Base-by-base conservation (phyloP, 2,797 vertebrate genomes). In the Alcedo quadribrachys region DNA sequence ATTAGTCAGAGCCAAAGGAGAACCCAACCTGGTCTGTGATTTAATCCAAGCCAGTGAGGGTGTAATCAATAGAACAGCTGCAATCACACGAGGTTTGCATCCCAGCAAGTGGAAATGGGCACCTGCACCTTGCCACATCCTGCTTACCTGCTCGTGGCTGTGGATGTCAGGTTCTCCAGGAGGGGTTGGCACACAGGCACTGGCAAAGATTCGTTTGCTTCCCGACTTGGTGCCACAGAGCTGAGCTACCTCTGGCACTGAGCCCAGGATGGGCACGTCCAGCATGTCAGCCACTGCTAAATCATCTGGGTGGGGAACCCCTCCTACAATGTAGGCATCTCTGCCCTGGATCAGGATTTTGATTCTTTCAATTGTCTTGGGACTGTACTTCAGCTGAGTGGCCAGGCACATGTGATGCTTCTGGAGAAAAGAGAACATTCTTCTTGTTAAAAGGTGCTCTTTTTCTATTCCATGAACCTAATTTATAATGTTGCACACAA, bases 311-410 rank as follows among this genome's bases (percentile, higher is more conserved):
- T 99, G 98, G 45, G 98, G 97, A 81, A 98, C 53, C 3, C 98
- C 98, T 12, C 98, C 96, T 5, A 99, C 97, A 15, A 99, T 94
- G 89, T 98, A 99, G 92, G 98, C 98, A 67, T 97, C 96, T 62
- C 97, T 98, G 37, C 98, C 98, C 95, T 91, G 97, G 76, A 98
- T 98, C 83, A 98, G 98, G 20, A 85, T 96, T 84, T 89, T 98
- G 65, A 99, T 98, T 94, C 98, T 98, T 91, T 96, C 95, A 69
- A 99, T 94, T 3, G 98, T 98, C 95, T 93, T 97, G 81, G 98
- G 99, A 94, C 99, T 99, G 97, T 99, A 98, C 97, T 98, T 98
- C 33, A 99, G 97, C 85, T 98, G 97, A 4, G 98, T 98, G 89
- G 98, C 98, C 87, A 99, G 97, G 95, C 97, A 98, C 98, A 98